Evolutionary conservation across 2,113 vertebrate species (phyloP), one percentile per base, ranked within the genome.

Genomic region (Aphyosemion australe): DNA sequence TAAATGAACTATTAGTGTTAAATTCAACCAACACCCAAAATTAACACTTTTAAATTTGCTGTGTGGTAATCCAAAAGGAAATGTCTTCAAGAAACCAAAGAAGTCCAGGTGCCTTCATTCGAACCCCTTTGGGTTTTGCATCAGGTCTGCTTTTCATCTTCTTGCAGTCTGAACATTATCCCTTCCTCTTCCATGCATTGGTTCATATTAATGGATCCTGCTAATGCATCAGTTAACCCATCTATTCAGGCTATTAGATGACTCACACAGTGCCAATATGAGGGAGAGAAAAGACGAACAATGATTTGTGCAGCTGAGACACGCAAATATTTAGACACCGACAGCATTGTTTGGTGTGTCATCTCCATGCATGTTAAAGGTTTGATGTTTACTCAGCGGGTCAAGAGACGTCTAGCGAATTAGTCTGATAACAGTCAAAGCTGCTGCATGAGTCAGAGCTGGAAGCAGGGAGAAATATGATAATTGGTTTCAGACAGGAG

Each of bases 321-420:
- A 19, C 26, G 55, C 51, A 76, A 82, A 76, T 66, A 54, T 76
- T 73, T 72, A 32, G 42, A 61, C 60, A 46, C 8, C 11, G 14
- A 46, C 7, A 21, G 26, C 58, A 8, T 59, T 74, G 46, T 78
- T 80, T 75, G 65, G 61, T 73, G 57, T 70, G 62, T 61, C 66
- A 50, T 49, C 53, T 57, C 32, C 3, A 12, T 47, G 10, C 4
- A 20, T 69, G 68, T 52, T 62, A 58, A 80, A 50, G 66, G 34
- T 59, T 71, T 62, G 53, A 65, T 67, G 75, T 60, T 55, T 46
- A 32, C 54, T 69, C 45, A 59, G 65, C 62, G 31, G 65, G 72
- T 76, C 54, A 61, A 65, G 45, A 59, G 71, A 70, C 19, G 18
- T 60, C 68, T 70, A 58, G 62, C 59, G 62, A 64, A 72, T 74